phyloP scores from a whole-genome alignment of 2,113 vertebrate genomes.

The Petaurus breviceps region DNA sequence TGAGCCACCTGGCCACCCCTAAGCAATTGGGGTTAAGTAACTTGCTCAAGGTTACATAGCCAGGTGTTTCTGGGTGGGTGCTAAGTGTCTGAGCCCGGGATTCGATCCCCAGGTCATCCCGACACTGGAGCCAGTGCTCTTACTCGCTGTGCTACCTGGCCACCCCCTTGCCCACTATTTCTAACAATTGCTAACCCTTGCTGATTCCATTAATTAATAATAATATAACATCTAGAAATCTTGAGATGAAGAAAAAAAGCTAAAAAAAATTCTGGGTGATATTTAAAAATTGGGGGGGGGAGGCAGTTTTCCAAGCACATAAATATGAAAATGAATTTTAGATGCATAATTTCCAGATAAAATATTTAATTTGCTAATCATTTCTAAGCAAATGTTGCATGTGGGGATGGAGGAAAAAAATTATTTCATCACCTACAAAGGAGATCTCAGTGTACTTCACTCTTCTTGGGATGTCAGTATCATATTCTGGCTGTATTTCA shows the following conservation, averaged over 20 bases:
- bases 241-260: neutral
- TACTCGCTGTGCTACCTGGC: too few species aligned
- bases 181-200: neutral
- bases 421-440: constrained; percentile 63
- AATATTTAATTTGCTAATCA: constrained; percentile 56
- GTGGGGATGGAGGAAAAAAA: constrained; percentile 16
- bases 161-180: neutral
- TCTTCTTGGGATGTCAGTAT: constrained; percentile 62
- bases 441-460: constrained; percentile 54
- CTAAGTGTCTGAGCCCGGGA: too few species aligned
- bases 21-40: too few species aligned
- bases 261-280: constrained; percentile 6
- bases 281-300: neutral
- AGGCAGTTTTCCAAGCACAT: constrained; percentile 1
- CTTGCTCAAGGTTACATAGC: too few species aligned
- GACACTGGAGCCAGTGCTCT: too few species aligned
- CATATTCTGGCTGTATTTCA: constrained; percentile 64
- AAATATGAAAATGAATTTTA: constrained; percentile 47
- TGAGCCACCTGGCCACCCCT: too few species aligned
- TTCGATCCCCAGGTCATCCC: too few species aligned
- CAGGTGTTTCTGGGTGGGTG: too few species aligned
- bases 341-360: constrained; percentile 40
- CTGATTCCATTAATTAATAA: constrained; percentile 20
- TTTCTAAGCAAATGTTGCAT: constrained; percentile 38
- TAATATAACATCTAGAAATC: neutral